Conservation (phyloP, 2,888 invertebrate genomes). For the Zygothrica quintamaculata region DNA sequence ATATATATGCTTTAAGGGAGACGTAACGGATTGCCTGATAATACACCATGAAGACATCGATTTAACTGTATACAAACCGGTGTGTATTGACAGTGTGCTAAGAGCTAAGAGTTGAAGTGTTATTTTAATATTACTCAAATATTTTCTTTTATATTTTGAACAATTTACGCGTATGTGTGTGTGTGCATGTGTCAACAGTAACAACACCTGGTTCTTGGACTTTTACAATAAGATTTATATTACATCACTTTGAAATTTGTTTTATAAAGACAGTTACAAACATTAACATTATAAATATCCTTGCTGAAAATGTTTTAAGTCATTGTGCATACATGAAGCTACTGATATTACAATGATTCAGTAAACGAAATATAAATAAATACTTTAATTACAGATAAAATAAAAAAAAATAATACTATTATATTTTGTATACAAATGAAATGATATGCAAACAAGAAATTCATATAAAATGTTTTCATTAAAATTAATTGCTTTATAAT, state of each 20-base stretch:
- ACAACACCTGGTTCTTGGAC: constrained; percentile 14
- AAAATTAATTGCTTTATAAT: neutral
- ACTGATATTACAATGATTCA: too few relatives aligned
- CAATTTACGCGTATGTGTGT: too few relatives aligned
- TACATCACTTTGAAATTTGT: constrained; percentile 29
- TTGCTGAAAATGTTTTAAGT: constrained; percentile 7
- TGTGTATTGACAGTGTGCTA: constrained; percentile 24
- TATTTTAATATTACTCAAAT: too few relatives aligned
- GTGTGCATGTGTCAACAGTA: too few relatives aligned
- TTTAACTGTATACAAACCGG: constrained; percentile 14
- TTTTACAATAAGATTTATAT: constrained; percentile 13
- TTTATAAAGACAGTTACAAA: constrained; percentile 54
- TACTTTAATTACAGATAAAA: too few relatives aligned
- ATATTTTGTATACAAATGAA: too few relatives aligned
- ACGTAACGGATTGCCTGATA: too few relatives aligned
- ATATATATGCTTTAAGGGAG: too few relatives aligned
- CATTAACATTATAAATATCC: constrained; percentile 11
- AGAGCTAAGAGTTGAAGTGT: constrained; percentile 1
- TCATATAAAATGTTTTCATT: neutral
- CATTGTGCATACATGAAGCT: too few relatives aligned
- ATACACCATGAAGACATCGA: neutral
- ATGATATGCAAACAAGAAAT: neutral
- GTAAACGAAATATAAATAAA: too few relatives aligned
- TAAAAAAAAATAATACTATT: too few relatives aligned
- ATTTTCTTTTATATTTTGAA: too few relatives aligned